These are phyloP conservation scores for Coleophora flavipennella DNA, from an alignment of 2,888 invertebrate species.

Conservation along the genomic window DNA sequence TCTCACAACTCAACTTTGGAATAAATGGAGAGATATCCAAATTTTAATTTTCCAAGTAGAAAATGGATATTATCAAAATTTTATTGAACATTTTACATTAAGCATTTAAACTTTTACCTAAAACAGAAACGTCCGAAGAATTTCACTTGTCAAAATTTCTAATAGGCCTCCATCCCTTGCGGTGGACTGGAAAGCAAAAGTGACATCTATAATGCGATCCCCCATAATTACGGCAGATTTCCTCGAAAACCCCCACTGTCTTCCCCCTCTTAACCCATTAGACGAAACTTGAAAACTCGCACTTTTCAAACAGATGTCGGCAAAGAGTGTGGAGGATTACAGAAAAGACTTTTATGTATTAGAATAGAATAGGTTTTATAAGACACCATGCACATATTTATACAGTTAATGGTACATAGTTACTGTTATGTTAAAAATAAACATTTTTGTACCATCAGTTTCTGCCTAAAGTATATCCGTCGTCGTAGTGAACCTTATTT, in stretches of 20 bases:
- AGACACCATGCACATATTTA: no score
- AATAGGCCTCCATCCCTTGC: slow-evolving; percentile 20
- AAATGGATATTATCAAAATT: not conserved
- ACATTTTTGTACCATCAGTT: no score
- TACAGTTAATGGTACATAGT: no score
- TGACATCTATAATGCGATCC: slow-evolving; percentile 63
- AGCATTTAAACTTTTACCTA: not conserved
- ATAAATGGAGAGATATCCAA: not conserved
- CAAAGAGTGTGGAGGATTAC: slow-evolving; percentile 18
- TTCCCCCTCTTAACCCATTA: slow-evolving; percentile 60
- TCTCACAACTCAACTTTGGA: no score
- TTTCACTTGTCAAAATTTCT: slow-evolving; percentile 30
- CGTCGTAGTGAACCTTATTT: no score
- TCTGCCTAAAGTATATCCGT: no score
- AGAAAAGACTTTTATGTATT: no score
- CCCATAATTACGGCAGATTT: slow-evolving; percentile 63
- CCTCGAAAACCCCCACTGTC: slow-evolving; percentile 48
- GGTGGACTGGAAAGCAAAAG: slow-evolving; percentile 56
- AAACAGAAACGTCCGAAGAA: slow-evolving; percentile 21
- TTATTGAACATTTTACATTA: slow-evolving; percentile 4
- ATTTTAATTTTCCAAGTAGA: slow-evolving; percentile 2
- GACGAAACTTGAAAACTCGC: slow-evolving; percentile 46
- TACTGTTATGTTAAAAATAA: no score
- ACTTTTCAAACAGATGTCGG: slow-evolving; percentile 42
- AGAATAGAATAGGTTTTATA: no score